A percentile compares a stretch with the other conserved stretches of the same genome.
These are phyloP conservation scores for Pantelozetes paolii DNA, from an alignment of 2,888 invertebrate species.

Conservation along the genomic window DNA sequence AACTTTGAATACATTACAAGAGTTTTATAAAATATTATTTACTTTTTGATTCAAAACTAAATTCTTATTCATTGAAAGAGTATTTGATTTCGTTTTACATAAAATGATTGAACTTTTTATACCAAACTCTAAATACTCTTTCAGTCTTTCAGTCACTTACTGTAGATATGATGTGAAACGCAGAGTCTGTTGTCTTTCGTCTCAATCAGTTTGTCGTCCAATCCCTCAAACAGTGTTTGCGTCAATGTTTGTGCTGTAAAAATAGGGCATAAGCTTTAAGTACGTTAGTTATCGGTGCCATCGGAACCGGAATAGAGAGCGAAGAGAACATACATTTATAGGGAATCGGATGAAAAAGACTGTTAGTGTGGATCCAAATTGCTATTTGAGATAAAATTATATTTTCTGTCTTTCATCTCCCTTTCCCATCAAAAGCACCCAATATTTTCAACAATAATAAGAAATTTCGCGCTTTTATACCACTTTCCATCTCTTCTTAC, in stretches of 20 bases:
- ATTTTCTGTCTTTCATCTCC: conserved; percentile 6
- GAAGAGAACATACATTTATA: neutral
- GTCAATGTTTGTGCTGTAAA: neutral
- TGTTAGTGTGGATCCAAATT: neutral
- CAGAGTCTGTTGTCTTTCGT: neutral
- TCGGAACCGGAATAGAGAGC: conserved; percentile 15
- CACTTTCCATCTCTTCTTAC: neutral
- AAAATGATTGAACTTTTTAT: too few species aligned
- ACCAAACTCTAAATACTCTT: too few species aligned
- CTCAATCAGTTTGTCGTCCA: neutral
- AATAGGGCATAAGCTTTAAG: neutral
- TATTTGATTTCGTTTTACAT: too few species aligned
- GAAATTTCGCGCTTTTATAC: neutral
- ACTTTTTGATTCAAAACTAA: too few species aligned
- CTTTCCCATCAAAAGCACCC: conserved; percentile 3
- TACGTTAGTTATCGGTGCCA: neutral
- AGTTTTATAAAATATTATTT: too few species aligned
- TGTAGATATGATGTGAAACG: neutral
- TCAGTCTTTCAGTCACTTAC: too few species aligned
- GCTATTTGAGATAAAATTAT: conserved; percentile 3
- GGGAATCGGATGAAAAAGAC: neutral
- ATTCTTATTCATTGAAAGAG: too few species aligned
- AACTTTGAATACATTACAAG: too few species aligned
- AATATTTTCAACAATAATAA: neutral
- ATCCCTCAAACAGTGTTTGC: neutral